Evolutionary conservation across 1,140 invertebrate species (phyloP), one percentile per base, ranked within the genome.

Genomic region (Colletes latitarsis): DNA sequence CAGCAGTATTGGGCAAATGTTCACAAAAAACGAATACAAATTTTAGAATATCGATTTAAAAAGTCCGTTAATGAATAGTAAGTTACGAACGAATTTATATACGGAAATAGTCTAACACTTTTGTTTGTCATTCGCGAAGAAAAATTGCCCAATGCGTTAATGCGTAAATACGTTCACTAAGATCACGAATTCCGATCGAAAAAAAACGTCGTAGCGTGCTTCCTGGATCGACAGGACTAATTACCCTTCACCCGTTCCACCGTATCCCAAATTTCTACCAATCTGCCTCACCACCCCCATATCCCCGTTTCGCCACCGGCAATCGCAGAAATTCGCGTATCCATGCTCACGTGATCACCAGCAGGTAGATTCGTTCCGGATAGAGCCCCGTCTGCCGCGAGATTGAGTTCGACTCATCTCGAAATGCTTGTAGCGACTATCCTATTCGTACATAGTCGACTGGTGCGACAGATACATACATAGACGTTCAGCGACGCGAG

Each of bases 391-490:
- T 86, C 83, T 83, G 84, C 69, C 82, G 76, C 82, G 86, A 89
- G 90, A 91, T 91, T 88, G 88, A 90, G 88, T 91, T 91, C 88
- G 91, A 92, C 89, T 91, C 88, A 87, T 91, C 88, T 87, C 83
- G 82, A 89, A 88, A 88, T 88, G 88, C 82, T 88, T 86, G 82
- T 84, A 85, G 78, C 84, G 83, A 90, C 83, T 89, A 88, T 89
- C 78, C 85, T 80, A 88, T 90, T 90, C 87, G 82, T 88, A 90
- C 85, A 88, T 89, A 89, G 88, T 84, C 82, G 85, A 86, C 82
- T 85, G 88, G 83, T 83, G 85, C 82, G 86, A 84, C 82, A 83
- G 88, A 87, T 90, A 89, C 88, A 86, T 85, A 87, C 88, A 87
- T 85, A 87, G 85, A 87, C 49, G 79, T 60, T 68, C 19, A 73